These are phyloP conservation scores for Pterocles burchelli DNA, from an alignment of 2,113 vertebrate genomes.

Conservation along the genomic window DNA sequence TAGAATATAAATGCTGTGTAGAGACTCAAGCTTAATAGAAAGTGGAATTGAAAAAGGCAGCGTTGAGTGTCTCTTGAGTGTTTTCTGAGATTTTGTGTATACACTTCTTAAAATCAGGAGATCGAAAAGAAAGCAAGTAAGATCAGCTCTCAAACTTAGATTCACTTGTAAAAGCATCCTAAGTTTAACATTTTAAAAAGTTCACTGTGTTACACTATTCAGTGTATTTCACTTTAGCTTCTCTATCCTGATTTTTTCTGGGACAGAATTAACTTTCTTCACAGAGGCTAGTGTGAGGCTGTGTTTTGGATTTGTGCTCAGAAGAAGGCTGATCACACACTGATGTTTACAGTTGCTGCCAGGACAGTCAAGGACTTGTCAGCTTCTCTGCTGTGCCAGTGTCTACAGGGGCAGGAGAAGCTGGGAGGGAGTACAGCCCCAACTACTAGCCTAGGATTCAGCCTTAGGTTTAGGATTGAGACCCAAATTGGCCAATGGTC, in stretches of 20 bases:
- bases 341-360: too few species aligned
- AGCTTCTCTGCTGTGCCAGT: too few species aligned
- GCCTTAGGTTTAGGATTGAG: too few species aligned
- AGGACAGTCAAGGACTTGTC: too few species aligned
- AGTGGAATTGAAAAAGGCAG: neutral
- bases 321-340: too few species aligned
- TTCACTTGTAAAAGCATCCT: neutral
- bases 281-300: too few species aligned
- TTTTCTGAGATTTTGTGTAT: neutral
- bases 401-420: too few species aligned
- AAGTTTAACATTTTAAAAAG: neutral
- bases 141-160: neutral
- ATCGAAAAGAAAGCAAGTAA: neutral
- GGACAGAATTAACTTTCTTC: too few species aligned
- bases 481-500: too few species aligned
- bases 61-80: neutral
- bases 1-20: neutral
- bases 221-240: neutral
- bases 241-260: neutral
- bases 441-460: too few species aligned
- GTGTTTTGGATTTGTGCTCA: too few species aligned
- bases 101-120: neutral
- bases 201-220: neutral
- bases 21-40: neutral
- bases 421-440: too few species aligned